phyloP scores from a whole-genome alignment of 2,888 invertebrate genomes.

The Sisyra terminalis region DNA sequence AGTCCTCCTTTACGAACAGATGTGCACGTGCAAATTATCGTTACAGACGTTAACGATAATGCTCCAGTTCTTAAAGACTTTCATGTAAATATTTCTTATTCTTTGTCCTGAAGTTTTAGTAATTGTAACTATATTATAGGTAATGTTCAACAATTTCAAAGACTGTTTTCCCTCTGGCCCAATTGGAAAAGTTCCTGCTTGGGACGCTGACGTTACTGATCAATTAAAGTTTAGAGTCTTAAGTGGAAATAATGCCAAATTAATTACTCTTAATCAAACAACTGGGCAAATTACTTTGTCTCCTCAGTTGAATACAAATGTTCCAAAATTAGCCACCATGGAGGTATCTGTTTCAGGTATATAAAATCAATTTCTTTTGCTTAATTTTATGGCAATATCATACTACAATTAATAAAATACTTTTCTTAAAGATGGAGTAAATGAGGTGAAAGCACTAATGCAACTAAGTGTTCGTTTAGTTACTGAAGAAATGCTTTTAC shows the following conservation, averaged over 20 bases:
- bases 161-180: slow-evolving; percentile 87
- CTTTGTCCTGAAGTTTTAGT: neutral
- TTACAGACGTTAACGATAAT: slow-evolving; percentile 92
- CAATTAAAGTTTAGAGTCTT: slow-evolving; percentile 66
- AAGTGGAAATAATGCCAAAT: slow-evolving; percentile 84
- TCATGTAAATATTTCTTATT: slow-evolving; percentile 17
- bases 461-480: slow-evolving; percentile 77
- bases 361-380: neutral
- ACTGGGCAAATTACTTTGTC: slow-evolving; percentile 76
- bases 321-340: slow-evolving; percentile 85
- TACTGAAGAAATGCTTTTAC: slow-evolving; percentile 85
- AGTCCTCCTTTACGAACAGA: slow-evolving; percentile 81
- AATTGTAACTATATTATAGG: slow-evolving; percentile 28
- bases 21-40: slow-evolving; percentile 71
- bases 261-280: slow-evolving; percentile 67
- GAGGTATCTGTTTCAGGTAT: slow-evolving; percentile 76
- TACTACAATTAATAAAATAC: slow-evolving; percentile 9
- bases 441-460: slow-evolving; percentile 87
- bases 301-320: slow-evolving; percentile 88
- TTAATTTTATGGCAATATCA: no score
- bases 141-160: slow-evolving; percentile 90
- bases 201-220: slow-evolving; percentile 89
- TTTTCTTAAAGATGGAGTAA: slow-evolving; percentile 59
- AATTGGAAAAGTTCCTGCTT: slow-evolving; percentile 83
- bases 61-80: slow-evolving; percentile 85